Percentiles rank a stretch among this genome's conserved stretches.
These are phyloP conservation scores for Chironomus riparius DNA, from an alignment of 2,888 invertebrate species.

Conservation along the genomic window DNA sequence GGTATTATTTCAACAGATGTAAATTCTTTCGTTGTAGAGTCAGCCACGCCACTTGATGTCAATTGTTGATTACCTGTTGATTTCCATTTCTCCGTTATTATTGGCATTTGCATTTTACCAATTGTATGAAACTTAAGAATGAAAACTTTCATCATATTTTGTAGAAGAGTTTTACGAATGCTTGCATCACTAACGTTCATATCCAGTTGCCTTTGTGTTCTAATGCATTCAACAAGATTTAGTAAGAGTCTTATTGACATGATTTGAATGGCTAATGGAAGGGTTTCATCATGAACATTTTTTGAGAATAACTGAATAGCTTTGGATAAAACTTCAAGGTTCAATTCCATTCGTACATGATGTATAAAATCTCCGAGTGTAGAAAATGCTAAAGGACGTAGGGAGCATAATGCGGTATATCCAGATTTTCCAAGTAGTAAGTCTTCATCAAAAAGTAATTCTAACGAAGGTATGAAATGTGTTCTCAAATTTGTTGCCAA, in stretches of 20 bases:
- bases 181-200: constrained; percentile 32
- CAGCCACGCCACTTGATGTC: not conserved
- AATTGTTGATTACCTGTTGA: constrained; percentile 25
- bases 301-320: constrained; percentile 92
- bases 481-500: constrained; percentile 85
- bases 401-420: constrained; percentile 91
- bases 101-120: constrained; percentile 83
- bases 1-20: constrained; percentile 29
- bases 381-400: constrained; percentile 90
- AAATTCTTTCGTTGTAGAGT: constrained; percentile 32
- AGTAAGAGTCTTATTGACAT: constrained; percentile 94
- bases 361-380: constrained; percentile 95
- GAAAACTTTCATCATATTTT: constrained; percentile 89
- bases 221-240: constrained; percentile 90
- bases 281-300: constrained; percentile 92
- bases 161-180: constrained; percentile 55
- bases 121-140: constrained; percentile 94
- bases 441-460: constrained; percentile 89
- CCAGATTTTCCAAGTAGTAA: constrained; percentile 79
- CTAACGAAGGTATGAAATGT: constrained; percentile 90
- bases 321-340: constrained; percentile 71
- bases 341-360: constrained; percentile 81
- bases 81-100: constrained; percentile 72
- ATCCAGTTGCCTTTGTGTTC: constrained; percentile 65
- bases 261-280: constrained; percentile 76